phyloP scores from a whole-genome alignment of 2,797 vertebrate genomes.

The Danio choprae region DNA sequence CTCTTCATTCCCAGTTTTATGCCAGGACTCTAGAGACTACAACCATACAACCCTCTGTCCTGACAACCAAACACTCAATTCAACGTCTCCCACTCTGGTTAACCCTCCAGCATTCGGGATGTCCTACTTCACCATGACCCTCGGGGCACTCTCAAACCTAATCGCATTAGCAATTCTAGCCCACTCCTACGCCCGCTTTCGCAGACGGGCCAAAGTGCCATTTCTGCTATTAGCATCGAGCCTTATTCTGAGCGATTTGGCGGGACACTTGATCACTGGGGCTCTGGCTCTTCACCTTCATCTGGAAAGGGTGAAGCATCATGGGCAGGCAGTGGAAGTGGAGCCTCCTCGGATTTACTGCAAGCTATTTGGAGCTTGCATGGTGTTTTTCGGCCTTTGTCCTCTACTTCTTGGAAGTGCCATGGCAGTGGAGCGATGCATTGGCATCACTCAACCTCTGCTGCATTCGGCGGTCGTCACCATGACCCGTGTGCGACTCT shows the following conservation, averaged over 20 bases:
- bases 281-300: conserved; percentile 74
- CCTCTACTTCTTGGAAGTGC: conserved; percentile 73
- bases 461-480: conserved; percentile 69
- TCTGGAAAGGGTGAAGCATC: conserved; percentile 48
- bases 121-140: conserved; percentile 77
- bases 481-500: conserved; percentile 59
- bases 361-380: conserved; percentile 73
- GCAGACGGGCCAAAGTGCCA: conserved; percentile 69
- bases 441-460: conserved; percentile 78
- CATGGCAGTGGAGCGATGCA: conserved; percentile 78
- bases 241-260: conserved; percentile 74
- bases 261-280: conserved; percentile 74
- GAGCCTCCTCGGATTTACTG: conserved; percentile 63
- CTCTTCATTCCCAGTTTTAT: conserved; percentile 35
- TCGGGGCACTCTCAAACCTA: conserved; percentile 76
- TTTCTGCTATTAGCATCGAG: conserved; percentile 73
- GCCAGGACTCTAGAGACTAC: conserved; percentile 52
- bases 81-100: conserved; percentile 11
- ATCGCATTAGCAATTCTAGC: conserved; percentile 72
- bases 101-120: conserved; percentile 60
- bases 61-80: conserved; percentile 50
- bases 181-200: conserved; percentile 63
- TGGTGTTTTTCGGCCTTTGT: conserved; percentile 79
- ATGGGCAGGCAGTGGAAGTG: not conserved
- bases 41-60: conserved; percentile 55